Evolutionary conservation across 2,888 invertebrate species (phyloP), one percentile per base, ranked within the genome.

Genomic region (Bimastos eiseni): DNA sequence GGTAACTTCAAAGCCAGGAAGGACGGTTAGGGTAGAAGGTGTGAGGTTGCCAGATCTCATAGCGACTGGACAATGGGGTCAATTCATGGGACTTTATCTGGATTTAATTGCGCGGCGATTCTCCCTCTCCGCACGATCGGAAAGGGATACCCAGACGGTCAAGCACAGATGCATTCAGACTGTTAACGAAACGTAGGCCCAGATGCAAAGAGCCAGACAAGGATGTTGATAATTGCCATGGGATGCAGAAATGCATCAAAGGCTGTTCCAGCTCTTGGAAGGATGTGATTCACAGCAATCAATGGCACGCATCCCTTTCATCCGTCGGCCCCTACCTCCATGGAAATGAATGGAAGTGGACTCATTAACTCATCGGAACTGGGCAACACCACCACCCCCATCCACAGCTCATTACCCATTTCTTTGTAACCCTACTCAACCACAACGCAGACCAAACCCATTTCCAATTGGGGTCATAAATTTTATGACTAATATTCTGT

Each of bases 301-400:
- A 70, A 70, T 70, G n/a, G 70, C 70, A 5, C 8, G 30, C 70
- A 70, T 70, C 70, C 70, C 30, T n/a, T 70, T 70, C n/a, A 70
- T n/a, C 70, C n/a, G 30, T 70, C n/a, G 8, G n/a, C 41, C 15
- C 6, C 70, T 70, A 70, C 70, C 17, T 70, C 70, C 70, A 70
- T 70, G 70, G 70, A 70, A 70, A 70, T n/a, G 70, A 70, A n/a
- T 70, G 70, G 70, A 70, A n/a, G 70, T 70, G 70, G 70, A 70
- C 70, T 70, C 70, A 70, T 70, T 70, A 70, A 70, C 70, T 70
- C 30, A 8, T 8, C 8, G 70, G 70, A 70, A 70, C 70, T 70
- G 70, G 70, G n/a, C 70, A 70, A n/a, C 70, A 30, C 70, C 8
- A 8, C 70, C 0, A 8, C 70, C n/a, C 13, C n/a, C 70, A 30